A percentile compares a stretch with the other conserved stretches of the same genome.
Evolutionary conservation across 2,888 invertebrate species (phyloP).

Genomic region (Elegia similella): DNA sequence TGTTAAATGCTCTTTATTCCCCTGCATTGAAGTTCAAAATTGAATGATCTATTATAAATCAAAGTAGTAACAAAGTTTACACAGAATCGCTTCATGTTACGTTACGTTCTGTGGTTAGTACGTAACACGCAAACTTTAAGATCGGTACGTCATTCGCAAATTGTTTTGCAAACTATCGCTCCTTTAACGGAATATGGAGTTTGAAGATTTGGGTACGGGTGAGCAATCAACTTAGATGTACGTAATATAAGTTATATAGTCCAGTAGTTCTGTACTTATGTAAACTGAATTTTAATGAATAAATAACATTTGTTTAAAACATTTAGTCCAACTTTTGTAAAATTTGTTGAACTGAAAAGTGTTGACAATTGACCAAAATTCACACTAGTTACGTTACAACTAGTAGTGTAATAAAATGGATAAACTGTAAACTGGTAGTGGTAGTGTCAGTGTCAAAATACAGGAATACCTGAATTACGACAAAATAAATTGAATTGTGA

Average conservation of each 20-base stretch:
- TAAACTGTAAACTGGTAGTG: too few relatives aligned
- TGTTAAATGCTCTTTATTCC: not conserved
- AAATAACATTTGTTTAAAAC: too few relatives aligned
- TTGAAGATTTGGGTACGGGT: conserved; percentile 5
- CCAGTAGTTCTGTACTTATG: not conserved
- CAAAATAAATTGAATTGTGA: too few relatives aligned
- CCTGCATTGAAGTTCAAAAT: not conserved
- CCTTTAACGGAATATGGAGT: conserved; percentile 29
- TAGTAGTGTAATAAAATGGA: too few relatives aligned
- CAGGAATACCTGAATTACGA: too few relatives aligned
- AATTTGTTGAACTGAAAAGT: too few relatives aligned
- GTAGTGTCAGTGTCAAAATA: too few relatives aligned
- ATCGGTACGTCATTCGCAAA: conserved; percentile 41
- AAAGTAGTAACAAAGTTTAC: not conserved
- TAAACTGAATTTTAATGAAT: too few relatives aligned
- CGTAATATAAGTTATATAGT: not conserved
- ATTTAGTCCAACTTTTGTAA: too few relatives aligned
- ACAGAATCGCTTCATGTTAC: conserved; percentile 14
- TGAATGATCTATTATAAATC: not conserved
- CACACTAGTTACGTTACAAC: too few relatives aligned
- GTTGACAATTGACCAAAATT: too few relatives aligned
- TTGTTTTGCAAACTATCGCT: conserved; percentile 52
- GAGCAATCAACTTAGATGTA: conserved; percentile 3
- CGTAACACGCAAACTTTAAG: conserved; percentile 35
- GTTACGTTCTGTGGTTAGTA: conserved; percentile 29